Percentiles rank a stretch among this genome's conserved stretches.
These are phyloP conservation scores for Malurus alboscapulatus DNA, from an alignment of 2,113 vertebrate species.

Conservation along the genomic window DNA sequence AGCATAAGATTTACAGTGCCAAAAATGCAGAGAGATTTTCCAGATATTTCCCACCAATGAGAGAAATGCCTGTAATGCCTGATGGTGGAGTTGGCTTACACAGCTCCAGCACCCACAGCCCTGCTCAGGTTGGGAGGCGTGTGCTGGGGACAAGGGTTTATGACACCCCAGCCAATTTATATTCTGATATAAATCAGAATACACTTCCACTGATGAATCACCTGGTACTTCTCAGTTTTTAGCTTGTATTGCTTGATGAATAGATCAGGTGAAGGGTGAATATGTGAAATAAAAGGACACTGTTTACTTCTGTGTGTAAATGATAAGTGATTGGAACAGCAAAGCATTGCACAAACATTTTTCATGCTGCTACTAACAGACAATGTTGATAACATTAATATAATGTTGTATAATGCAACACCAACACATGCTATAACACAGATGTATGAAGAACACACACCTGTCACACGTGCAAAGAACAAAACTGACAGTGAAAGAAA, in stretches of 20 bases:
- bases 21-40: constrained; percentile 73
- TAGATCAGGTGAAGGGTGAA: background rate
- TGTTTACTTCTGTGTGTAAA: background rate
- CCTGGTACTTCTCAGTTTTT: background rate
- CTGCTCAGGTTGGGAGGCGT: constrained; percentile 43
- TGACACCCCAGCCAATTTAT: background rate
- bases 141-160: background rate
- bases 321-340: background rate
- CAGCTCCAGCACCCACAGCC: constrained; percentile 28
- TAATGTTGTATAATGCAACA: background rate
- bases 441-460: background rate
- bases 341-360: background rate
- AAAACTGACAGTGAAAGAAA: background rate
- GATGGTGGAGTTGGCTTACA: constrained; percentile 53
- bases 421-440: accelerated
- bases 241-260: background rate
- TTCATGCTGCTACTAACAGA: background rate
- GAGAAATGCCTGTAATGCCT: constrained; percentile 74
- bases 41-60: constrained; percentile 77
- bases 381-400: background rate
- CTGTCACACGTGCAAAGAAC: background rate
- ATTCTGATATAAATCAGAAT: background rate
- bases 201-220: background rate
- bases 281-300: background rate
- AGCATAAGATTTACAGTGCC: constrained; percentile 56